Evolutionary conservation across 1,140 invertebrate genomes (phyloP), one percentile per base, ranked within the genome.

Genomic region (Procambarus clarkii): DNA sequence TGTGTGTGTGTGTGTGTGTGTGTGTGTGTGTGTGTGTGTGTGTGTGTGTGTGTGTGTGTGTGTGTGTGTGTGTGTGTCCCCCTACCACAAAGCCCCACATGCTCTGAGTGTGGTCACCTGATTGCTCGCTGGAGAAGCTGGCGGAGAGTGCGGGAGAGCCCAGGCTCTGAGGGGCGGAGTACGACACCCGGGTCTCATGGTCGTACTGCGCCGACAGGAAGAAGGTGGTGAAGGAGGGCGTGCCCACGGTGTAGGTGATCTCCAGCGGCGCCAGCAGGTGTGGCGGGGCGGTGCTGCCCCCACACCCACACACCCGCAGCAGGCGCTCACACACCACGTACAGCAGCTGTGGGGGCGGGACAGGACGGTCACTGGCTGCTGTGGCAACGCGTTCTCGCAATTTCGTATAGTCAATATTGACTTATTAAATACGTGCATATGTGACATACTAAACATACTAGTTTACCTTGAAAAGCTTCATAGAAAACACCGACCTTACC

Each of bases 301-400:
- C 90, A 77, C 92, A 93, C 4, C 93, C 93, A 92, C 96, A 97
- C 0, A 97, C 94, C 93, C 96, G 95, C 2, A 98, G 95, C 24
- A 98, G 96, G 79, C 97, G 95, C 94, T 98, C 97, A 93, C 97
- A 97, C 79, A 97, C 95, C 58, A 96, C 95, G 94, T 97, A 97
- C 21, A 98, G 94, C 83, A 97, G 96, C 97, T 97, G 94, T 34
- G 94, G 95, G 91, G 86, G 80, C 3, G 34, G 24, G 46, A 0
- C 7, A 58, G 48, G 60, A 0, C 34, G 58, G 21, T 82, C 18
- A 48, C 24, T 78, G 77, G 9, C 77, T 48, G 3, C 18, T 48
- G 44, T n/a, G n/a, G n/a, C 3, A 3, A 3, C 5, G 44, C 45
- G 45, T 77, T n/a, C n/a, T n/a, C n/a, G n/a, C n/a, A n/a, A n/a